phyloP scores from a whole-genome alignment of 1,140 invertebrate species.

The Planococcus citri region DNA sequence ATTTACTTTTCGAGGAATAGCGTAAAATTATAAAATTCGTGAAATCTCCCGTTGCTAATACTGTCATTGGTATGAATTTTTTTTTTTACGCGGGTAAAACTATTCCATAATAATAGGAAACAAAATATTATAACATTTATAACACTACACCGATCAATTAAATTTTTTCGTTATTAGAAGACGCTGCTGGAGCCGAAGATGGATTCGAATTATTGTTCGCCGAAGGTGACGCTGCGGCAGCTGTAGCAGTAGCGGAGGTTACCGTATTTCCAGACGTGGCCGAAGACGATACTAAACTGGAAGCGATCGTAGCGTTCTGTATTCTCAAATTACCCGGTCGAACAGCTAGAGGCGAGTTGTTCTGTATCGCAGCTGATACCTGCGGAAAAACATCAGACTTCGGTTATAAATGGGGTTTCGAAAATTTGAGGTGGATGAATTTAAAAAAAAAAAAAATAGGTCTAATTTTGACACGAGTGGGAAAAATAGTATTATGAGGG shows the following conservation, averaged over 20 bases:
- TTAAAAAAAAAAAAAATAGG: background rate
- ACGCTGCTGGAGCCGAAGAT: background rate
- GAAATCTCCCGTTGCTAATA: too few species aligned
- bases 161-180: background rate
- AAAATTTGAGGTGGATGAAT: background rate
- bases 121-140: too few species aligned
- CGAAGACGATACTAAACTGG: background rate
- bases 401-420: background rate
- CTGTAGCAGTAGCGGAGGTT: too few species aligned
- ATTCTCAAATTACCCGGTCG: background rate
- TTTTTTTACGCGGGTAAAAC: too few species aligned
- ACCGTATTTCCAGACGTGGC: background rate
- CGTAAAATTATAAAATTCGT: too few species aligned
- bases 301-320: background rate
- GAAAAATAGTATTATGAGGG: too few species aligned
- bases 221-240: background rate
- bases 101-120: too few species aligned
- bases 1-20: too few species aligned
- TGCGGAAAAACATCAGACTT: background rate
- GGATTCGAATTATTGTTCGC: background rate
- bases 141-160: too few species aligned
- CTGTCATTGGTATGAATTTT: too few species aligned
- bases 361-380: slow-evolving; percentile 9
- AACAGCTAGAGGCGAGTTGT: background rate
- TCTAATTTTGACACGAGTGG: background rate